These are phyloP conservation scores for Leucophenga varia DNA, from an alignment of 1,140 invertebrate species.

Conservation along the genomic window DNA sequence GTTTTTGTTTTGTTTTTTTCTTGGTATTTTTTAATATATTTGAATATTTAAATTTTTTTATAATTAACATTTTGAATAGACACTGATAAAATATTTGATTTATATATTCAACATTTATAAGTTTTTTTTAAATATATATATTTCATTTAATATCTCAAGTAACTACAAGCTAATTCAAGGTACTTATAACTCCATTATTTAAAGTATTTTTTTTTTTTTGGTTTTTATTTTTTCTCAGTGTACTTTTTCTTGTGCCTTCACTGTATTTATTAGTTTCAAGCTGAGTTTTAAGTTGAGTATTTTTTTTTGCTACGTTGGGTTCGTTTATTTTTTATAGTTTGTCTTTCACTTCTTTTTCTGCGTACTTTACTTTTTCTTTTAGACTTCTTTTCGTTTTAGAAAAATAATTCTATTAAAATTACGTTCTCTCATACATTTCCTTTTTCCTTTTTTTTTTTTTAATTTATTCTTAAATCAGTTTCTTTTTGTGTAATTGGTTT, in stretches of 20 bases:
- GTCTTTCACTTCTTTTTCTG: slow-evolving; percentile 4
- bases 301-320: slow-evolving; percentile 27
- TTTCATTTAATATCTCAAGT: slow-evolving; percentile 19
- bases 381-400: neutral
- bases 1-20: neutral
- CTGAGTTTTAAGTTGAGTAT: neutral
- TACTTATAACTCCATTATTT: slow-evolving; percentile 55
- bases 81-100: slow-evolving; percentile 21
- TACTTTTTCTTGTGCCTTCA: slow-evolving; percentile 1
- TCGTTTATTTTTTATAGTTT: slow-evolving; percentile 14
- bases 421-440: neutral
- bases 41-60: slow-evolving; percentile 6
- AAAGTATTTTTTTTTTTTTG: slow-evolving; percentile 21
- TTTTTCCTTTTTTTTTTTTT: slow-evolving; percentile 9
- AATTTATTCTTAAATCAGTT: slow-evolving; percentile 28
- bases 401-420: neutral
- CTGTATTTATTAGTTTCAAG: slow-evolving; percentile 1
- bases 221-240: slow-evolving; percentile 9
- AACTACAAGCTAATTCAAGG: slow-evolving; percentile 53
- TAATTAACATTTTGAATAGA: slow-evolving; percentile 22
- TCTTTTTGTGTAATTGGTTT: no score
- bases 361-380: slow-evolving; percentile 8
- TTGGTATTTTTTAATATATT: neutral
- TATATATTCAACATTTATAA: no score
- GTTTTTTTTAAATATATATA: slow-evolving; percentile 20